Conservation (phyloP, 2,888 invertebrate species). For the Tetramorium bicarinatum region DNA sequence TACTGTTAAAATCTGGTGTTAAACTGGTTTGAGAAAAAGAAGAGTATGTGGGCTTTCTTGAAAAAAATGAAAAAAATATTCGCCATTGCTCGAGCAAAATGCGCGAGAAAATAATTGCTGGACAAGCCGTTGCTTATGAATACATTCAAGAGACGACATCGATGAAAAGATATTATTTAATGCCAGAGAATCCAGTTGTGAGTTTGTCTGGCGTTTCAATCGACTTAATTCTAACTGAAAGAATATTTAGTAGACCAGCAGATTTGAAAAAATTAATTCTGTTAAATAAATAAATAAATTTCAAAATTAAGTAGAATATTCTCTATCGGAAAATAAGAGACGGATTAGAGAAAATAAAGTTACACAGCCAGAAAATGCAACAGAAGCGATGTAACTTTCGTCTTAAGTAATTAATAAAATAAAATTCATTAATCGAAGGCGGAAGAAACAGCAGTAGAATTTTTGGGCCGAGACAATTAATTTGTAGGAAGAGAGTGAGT, state of each 20-base stretch:
- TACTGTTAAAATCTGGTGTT: conserved; percentile 44
- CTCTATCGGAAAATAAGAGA: background rate
- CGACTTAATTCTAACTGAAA: background rate
- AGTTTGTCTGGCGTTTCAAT: background rate
- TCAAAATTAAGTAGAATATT: conserved; percentile 24
- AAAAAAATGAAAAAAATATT: conserved; percentile 16
- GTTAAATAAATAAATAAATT: background rate
- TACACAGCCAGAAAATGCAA: conserved; percentile 28
- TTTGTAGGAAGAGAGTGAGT: background rate
- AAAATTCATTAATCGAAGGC: conserved; percentile 39
- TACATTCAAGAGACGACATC: conserved; percentile 46
- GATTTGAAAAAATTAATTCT: background rate
- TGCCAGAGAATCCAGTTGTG: conserved; percentile 13
- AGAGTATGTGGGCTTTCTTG: conserved; percentile 24
- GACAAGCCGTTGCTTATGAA: conserved; percentile 26
- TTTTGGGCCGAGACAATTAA: conserved; percentile 26
- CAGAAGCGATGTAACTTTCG: conserved; percentile 13
- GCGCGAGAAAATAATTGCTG: conserved; percentile 41
- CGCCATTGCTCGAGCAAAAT: conserved; percentile 43
- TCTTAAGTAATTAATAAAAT: conserved; percentile 31
- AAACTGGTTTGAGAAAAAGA: conserved; percentile 27
- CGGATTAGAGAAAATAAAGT: conserved; percentile 7
- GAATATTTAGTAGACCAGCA: background rate
- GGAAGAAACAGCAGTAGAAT: conserved; percentile 34
- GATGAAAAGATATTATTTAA: conserved; percentile 19